Base-by-base conservation (phyloP, 2,888 invertebrate species). In the Polyommatus iphigenia region DNA sequence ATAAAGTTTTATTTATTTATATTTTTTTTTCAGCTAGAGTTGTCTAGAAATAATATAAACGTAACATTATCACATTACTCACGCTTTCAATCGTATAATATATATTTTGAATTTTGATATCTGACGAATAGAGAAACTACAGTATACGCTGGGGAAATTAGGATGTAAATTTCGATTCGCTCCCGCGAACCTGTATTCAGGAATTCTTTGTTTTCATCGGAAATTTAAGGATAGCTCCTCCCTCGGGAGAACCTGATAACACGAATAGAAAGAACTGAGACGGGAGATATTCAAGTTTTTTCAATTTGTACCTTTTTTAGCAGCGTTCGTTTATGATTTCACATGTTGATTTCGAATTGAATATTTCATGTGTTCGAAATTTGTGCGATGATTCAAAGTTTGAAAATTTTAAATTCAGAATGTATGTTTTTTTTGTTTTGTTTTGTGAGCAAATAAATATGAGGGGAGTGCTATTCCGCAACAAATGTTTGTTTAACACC, bases 111-210 rank as follows among this genome's bases (percentile, higher is more conserved):
- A n/a, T n/a, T 89, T 88, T 90, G 88, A 89, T 90, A 89, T 87
- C 89, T 90, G 90, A 92, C 90, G 90, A 91, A 90, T 88, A 88
- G 85, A 84, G 85, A 85, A 85, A 86, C 86, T 81, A 82, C 82
- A 82, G 86, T 87, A 91, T 85, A 85, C 94, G 87, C 94, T 80
- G 84, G 94, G 94, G 94, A 94, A 94, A 94, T 94, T 93, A 94
- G 92, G 89, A 93, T 92, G 92, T 92, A 93, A 93, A 94, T 93
- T 92, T 92, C 86, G 89, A 90, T 91, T 91, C 89, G 86, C 85
- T 89, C 86, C 82, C 86, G 87, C 87, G 87, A 88, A 90, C 88
- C 89, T 91, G 87, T 88, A 91, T 90, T 89, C 91, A 85, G 85
- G 89, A 87, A 89, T 91, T 93, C 92, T 87, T 93, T 93, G 93